Evolutionary conservation across 1,140 invertebrate species (phyloP), one percentile per base, ranked within the genome.

Genomic region (Pentalonia nigronervosa): DNA sequence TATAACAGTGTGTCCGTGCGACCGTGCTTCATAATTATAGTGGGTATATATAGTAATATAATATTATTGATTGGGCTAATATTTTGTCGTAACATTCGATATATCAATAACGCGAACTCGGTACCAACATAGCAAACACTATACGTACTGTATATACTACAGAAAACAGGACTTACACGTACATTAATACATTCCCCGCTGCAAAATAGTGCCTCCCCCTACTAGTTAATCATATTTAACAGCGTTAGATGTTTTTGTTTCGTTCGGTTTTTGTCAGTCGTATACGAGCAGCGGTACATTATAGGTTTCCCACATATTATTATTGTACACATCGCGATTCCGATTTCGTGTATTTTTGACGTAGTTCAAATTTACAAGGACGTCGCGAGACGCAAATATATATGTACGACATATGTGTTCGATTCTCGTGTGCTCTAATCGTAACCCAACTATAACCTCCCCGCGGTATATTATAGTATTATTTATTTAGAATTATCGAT

Each of bases 201-300:
- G 14, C 14, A 17, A 1, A 4, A 41, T 4, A 41, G 17, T 14
- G 14, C 60, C 60, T 67, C 30, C 8, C 56, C 25, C 1, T n/a
- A 67, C 25, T n/a, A 67, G n/a, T n/a, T 67, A 67, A 67, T 67
- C 60, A 67, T 67, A 67, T 67, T 67, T 67, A 67, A 67, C 60
- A 41, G 25, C 30, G 30, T 11, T 67, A 67, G 11, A n/a, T 14
- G 60, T 14, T 67, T 30, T 67, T 14, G 60, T 67, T 67, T 67
- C 30, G 11, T 67, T 67, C 14, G 30, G 30, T 67, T 30, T n/a
- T 67, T 67, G 60, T 67, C 30, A 67, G 60, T 67, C 3, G 48
- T 50, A 50, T 14, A 25, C 30, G 6, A 67, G 60, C 30, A 50
- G 48, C 48, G 17, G 48, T 50, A n/a, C 4, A 67, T n/a, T 67